Conservation (phyloP, 2,888 invertebrate species). For the Myopa tessellatipennis region DNA sequence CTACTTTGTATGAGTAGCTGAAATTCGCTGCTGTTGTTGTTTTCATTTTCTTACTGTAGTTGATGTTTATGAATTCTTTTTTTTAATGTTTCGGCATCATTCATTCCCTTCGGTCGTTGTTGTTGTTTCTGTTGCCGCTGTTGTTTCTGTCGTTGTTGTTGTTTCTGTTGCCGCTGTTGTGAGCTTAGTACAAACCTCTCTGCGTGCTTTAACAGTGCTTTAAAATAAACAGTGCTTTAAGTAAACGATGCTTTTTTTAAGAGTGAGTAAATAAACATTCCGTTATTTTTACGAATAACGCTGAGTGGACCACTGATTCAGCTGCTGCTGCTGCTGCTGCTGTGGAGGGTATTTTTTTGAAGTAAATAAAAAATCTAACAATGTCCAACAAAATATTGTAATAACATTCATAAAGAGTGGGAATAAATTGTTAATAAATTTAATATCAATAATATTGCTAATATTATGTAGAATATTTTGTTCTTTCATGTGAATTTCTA, state of each 20-base stretch:
- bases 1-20: no score
- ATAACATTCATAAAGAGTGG: no score
- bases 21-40: no score
- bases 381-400: no score
- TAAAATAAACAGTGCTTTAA: not conserved
- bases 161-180: not conserved
- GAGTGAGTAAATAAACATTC: slow-evolving; percentile 1
- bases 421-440: no score
- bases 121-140: not conserved
- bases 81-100: not conserved
- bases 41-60: no score
- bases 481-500: no score
- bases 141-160: not conserved
- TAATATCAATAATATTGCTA: no score
- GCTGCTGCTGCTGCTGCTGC: not conserved
- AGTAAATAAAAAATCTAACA: not conserved
- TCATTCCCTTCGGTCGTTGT: not conserved
- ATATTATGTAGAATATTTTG: no score
- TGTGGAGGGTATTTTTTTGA: not conserved
- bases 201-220: no score
- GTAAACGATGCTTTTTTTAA: not conserved
- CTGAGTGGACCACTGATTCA: not conserved
- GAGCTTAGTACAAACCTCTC: not conserved
- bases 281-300: not conserved
- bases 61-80: not conserved